Evolutionary conservation across 1,140 invertebrate genomes (phyloP), one percentile per base, ranked within the genome.

Genomic region (Ceratosolen fusciceps): DNA sequence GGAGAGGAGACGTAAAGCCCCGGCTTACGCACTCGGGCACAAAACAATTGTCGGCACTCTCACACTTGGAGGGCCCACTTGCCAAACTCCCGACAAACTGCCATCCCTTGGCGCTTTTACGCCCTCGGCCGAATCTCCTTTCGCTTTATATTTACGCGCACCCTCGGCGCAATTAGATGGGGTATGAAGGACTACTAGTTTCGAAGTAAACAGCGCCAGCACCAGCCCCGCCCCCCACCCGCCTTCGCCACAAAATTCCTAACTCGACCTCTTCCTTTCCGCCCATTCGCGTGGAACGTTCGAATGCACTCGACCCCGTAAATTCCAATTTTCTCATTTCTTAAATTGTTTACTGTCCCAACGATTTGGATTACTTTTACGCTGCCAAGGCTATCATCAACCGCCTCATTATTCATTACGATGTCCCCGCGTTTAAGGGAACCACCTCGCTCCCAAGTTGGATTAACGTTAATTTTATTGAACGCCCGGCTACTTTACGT

Each of bases 121-220:
- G 4, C 37, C n/a, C 56, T 34, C n/a, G n/a, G n/a, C n/a, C n/a
- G n/a, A n/a, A n/a, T n/a, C n/a, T n/a, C n/a, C 31, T 72, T n/a
- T 29, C 52, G 14, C 43, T n/a, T 74, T 24, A 31, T 56, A 62
- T 80, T 31, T 49, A 7, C 65, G 3, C 37, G 21, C 37, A 52
- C 70, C 74, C 74, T 77, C 49, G 79, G 74, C 75, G 65, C 74
- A 80, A 80, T 82, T 82, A 82, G 60, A 77, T 39, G 47, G 65
- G 39, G 54, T 56, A 62, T 52, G 68, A 70, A 34, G 29, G n/a
- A 37, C 26, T 34, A 10, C n/a, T n/a, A 65, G 19, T 21, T 7
- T 7, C 29, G 9, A 65, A 65, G 5, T 56, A 16, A 8, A 56
- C n/a, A n/a, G n/a, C n/a, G n/a, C n/a, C n/a, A n/a, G n/a, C n/a